Base-by-base conservation (phyloP, 1,140 invertebrate species). In the Zaprionus gabonicus region DNA sequence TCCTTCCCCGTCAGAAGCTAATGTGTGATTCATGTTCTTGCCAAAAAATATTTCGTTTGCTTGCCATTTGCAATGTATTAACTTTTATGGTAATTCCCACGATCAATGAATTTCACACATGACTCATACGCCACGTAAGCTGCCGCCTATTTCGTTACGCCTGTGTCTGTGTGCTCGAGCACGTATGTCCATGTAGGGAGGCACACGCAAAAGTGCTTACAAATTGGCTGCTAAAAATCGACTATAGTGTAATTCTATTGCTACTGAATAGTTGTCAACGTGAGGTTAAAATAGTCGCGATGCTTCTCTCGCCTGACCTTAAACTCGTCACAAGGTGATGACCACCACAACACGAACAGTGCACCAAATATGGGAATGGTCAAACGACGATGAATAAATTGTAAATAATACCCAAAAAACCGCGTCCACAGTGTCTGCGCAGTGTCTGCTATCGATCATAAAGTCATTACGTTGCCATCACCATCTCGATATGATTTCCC, bases 401-500 rank as follows among this genome's bases (percentile, higher is more conserved):
- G 38, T 49, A 49, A 55, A 59, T 27, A 68, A 64, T 46, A 38
- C 58, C 10, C 13, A 72, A 75, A 60, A 60, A 46, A 7, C n/a
- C 65, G 55, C 56, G 49, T 44, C 57, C 41, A 78, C 25, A 20
- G 41, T 62, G 71, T 75, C 64, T 80, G 80, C 64, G 71, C 78
- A 80, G 78, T 41, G 77, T 80, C 77, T 80, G 75, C 71, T 80
- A 65, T 80, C 53, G 78, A 80, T 81, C 79, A 80, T 72, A 71
- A 51, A 51, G 46, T 51, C 46, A 51, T 51, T 25, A 51, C 46
- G 20, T 51, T 20, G 15, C 15, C n/a, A 15, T 17, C 41, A 5
- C 41, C 41, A 46, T n/a, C 57, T 75, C 72, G 79, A 76, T 81
- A 81, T 76, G 78, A 81, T 81, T 81, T 81, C 79, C 79, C 79